phyloP scores from a whole-genome alignment of 2,888 invertebrate genomes.

The Tenthredo distinguenda region DNA sequence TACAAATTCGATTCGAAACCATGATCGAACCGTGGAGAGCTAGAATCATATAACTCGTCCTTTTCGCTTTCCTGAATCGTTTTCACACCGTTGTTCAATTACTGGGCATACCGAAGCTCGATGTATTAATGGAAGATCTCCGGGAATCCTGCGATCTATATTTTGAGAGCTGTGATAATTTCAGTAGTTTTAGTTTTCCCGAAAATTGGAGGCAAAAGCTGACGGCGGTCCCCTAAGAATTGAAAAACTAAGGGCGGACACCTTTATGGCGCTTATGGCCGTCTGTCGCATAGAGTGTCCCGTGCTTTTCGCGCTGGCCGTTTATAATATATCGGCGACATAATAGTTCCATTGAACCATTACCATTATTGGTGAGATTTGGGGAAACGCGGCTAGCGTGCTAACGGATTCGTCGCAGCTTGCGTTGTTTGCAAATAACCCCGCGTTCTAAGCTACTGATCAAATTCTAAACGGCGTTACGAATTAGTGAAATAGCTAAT shows the following conservation, averaged over 20 bases:
- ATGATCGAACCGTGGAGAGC: neutral
- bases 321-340: constrained; percentile 72
- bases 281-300: constrained; percentile 64
- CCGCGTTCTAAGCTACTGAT: constrained; percentile 72
- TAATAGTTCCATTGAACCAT: constrained; percentile 73
- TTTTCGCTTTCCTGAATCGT: neutral
- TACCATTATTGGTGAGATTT: constrained; percentile 76
- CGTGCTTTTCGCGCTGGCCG: constrained; percentile 59
- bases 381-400: constrained; percentile 73
- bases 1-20: neutral
- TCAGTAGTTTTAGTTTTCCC: neutral
- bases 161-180: neutral
- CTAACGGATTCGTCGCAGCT: constrained; percentile 77
- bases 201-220: neutral
- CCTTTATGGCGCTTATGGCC: constrained; percentile 67
- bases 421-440: constrained; percentile 77
- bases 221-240: constrained; percentile 30
- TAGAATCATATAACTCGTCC: neutral
- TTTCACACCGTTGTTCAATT: constrained; percentile 1
- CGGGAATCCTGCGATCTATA: neutral
- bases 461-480: constrained; percentile 65
- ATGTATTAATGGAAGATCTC: neutral
- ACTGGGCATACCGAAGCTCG: neutral
- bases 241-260: constrained; percentile 61
- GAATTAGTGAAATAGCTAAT: constrained; percentile 61